phyloP scores from a whole-genome alignment of 35 echinoderm and acorn worm species.

The Ptychodera flava region DNA sequence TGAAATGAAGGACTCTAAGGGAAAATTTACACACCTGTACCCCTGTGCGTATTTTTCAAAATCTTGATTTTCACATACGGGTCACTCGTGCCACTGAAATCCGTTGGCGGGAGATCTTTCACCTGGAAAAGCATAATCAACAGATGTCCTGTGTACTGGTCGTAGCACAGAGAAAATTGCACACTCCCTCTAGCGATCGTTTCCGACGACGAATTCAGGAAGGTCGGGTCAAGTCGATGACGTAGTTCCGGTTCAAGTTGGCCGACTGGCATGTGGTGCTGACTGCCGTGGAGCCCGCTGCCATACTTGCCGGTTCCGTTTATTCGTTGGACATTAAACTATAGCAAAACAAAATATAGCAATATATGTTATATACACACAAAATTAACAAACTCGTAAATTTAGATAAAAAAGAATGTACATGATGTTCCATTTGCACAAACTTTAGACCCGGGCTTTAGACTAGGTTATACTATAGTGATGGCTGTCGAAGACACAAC shows the following conservation, averaged over 20 bases:
- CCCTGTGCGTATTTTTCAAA: background rate
- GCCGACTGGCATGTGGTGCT: background rate
- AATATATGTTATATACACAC: too few relatives aligned
- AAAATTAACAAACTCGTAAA: too few relatives aligned
- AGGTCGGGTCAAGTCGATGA: background rate
- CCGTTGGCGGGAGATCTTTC: constrained; percentile 78
- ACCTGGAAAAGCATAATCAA: constrained; percentile 74
- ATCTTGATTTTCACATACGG: constrained; percentile 85
- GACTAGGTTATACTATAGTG: too few relatives aligned
- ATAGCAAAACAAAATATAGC: too few relatives aligned
- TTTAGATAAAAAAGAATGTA: too few relatives aligned
- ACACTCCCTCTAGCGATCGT: constrained; percentile 41
- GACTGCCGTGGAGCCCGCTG: background rate
- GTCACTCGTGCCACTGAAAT: constrained; percentile 92
- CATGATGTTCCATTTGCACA: too few relatives aligned
- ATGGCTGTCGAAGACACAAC: too few relatives aligned
- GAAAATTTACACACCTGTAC: too few relatives aligned
- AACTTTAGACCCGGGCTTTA: too few relatives aligned
- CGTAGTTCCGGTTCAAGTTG: background rate
- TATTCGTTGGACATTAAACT: background rate
- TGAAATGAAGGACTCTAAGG: too few relatives aligned
- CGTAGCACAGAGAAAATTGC: constrained; percentile 75
- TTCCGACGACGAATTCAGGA: background rate
- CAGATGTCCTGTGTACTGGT: constrained; percentile 74
- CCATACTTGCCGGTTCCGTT: background rate